Evolutionary conservation across 2,113 vertebrate genomes (phyloP).

Genomic region (Antechinus stuartii): DNA sequence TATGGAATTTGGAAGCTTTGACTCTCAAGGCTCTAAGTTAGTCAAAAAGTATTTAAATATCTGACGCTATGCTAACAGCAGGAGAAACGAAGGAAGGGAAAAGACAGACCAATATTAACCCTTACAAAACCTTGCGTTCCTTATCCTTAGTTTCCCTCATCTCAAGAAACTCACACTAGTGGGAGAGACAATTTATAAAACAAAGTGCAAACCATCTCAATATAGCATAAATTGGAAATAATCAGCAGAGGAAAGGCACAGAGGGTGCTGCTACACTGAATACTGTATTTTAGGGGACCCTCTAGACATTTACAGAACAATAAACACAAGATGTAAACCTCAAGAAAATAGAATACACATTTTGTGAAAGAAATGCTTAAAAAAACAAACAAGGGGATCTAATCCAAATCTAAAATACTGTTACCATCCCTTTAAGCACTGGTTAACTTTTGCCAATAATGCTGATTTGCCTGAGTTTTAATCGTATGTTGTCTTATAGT

Average conservation of each 20-base stretch:
- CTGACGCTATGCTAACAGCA: background rate
- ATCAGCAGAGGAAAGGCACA: background rate
- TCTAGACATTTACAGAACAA: background rate
- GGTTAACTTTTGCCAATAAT: background rate
- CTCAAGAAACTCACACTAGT: background rate
- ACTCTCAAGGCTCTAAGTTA: background rate
- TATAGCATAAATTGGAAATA: background rate
- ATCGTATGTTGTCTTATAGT: background rate
- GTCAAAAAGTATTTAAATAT: background rate
- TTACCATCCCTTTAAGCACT: background rate
- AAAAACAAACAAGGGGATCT: background rate
- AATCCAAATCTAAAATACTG: background rate
- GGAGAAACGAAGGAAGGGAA: background rate
- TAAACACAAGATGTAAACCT: background rate
- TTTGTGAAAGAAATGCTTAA: background rate
- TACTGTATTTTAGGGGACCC: background rate
- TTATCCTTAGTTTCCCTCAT: background rate
- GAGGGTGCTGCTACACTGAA: background rate
- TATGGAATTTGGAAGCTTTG: background rate
- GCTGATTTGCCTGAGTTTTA: background rate
- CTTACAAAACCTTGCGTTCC: too few species aligned
- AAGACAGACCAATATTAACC: background rate
- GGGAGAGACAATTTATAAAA: background rate
- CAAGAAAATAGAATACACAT: background rate
- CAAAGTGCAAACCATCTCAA: background rate